These are phyloP conservation scores for Drosophila guanche DNA, from an alignment of 1,140 invertebrate species.

Conservation along the genomic window DNA sequence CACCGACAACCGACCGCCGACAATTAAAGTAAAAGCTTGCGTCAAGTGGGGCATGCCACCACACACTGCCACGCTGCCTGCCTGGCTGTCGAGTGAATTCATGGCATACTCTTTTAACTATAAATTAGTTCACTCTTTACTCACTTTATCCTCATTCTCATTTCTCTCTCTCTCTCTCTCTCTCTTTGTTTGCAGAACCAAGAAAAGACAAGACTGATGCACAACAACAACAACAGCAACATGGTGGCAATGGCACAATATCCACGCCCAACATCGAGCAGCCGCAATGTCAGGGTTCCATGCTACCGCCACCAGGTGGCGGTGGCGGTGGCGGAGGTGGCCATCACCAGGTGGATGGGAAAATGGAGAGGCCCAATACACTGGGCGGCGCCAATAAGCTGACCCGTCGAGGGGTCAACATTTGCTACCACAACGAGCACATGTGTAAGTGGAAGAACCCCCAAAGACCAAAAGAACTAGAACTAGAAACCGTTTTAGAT, in stretches of 20 bases:
- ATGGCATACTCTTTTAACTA: constrained; percentile 34
- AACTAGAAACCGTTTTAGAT: constrained; percentile 4
- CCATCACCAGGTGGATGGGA: constrained; percentile 83
- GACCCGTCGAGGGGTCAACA: constrained; percentile 86
- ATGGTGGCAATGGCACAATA: constrained; percentile 86
- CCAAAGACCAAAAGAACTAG: background rate
- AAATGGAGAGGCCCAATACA: constrained; percentile 89
- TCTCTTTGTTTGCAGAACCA: constrained; percentile 88
- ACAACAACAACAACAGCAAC: constrained; percentile 84
- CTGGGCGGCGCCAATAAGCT: constrained; percentile 89
- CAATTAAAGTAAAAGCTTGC: constrained; percentile 80
- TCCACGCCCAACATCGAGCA: constrained; percentile 86
- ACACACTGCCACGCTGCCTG: constrained; percentile 13
- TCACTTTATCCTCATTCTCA: constrained; percentile 40
- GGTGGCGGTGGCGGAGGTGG: constrained; percentile 15
- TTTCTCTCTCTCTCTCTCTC: constrained; percentile 24
- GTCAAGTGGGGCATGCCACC: constrained; percentile 50
- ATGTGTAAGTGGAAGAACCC: constrained; percentile 84
- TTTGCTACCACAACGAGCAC: constrained; percentile 90
- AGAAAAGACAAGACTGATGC: constrained; percentile 95
- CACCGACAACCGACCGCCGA: constrained; percentile 57
- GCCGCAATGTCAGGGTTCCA: constrained; percentile 84
- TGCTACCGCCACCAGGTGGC: constrained; percentile 83
- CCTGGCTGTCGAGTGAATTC: constrained; percentile 10
- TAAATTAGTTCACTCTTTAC: constrained; percentile 58